Base-by-base conservation (phyloP, 2,888 invertebrate genomes). In the Xylota segnis region DNA sequence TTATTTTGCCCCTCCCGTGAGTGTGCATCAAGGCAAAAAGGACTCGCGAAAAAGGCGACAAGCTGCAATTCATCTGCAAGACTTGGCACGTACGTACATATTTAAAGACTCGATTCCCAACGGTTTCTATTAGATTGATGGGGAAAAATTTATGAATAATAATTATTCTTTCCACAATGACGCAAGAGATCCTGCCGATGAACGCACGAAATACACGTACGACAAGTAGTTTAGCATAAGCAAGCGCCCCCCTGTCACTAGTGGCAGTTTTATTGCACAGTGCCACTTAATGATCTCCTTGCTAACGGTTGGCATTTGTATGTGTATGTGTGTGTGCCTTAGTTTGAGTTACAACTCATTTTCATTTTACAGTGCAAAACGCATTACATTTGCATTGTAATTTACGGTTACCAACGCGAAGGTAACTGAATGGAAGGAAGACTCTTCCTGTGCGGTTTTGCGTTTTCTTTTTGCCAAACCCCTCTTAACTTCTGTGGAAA, bases 381-480 rank as follows among this genome's bases (percentile, higher is more conserved):
- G 63, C 54, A 47, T 78, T 70, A 43, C 56, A 84, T 79, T 78
- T 70, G 56, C 63, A 84, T 79, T 79, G 58, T 84, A 81, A 76
- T 81, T 86, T 81, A 76, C 56, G 75, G 43, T 66, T 59, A 45
- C 59, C 47, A 37, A 66, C 32, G 58, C 29, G 16, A 79, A 65
- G 63, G 65, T 66, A 77, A 72, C 78, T 72, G 59, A 43, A 43
- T 72, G 76, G 65, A 81, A 71, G 79, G 70, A 76, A 50, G 56
- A 59, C 50, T 59, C 81, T 86, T 86, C 84, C 84, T 61, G 70
- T 83, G 52, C 23, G 12, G 23, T 63, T 76, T 40, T 56, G 16
- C 10, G 65, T 27, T 16, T 4, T 10, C 47, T 54, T 37, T 29
- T 2, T 5, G 18, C 29, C 12, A 23, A 23, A 43, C 18, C 23